Conservation (phyloP, 2,797 vertebrate genomes). For the Margarornis squamiger region DNA sequence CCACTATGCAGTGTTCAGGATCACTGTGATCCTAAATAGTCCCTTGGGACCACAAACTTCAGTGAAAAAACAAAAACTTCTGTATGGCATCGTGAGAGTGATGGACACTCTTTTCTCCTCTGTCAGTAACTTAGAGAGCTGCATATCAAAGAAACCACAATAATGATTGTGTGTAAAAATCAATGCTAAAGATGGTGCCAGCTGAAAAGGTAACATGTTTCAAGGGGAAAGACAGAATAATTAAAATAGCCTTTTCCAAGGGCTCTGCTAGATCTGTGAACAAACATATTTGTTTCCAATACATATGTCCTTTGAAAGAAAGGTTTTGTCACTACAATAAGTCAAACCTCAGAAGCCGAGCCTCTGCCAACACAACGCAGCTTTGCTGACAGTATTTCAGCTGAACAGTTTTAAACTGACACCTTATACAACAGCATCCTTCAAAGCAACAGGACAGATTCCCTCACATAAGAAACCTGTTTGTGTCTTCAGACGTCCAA, state of each 20-base stretch:
- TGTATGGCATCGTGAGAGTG: accelerated
- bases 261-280: accelerated
- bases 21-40: not conserved
- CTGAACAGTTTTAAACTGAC: not conserved
- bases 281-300: not conserved
- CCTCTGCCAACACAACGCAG: not conserved
- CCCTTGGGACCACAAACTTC: not conserved
- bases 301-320: not conserved
- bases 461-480: not conserved
- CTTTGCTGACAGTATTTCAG: not conserved
- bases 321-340: not conserved
- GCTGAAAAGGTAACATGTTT: not conserved
- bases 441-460: not conserved
- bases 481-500: not conserved
- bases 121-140: not conserved
- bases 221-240: not conserved
- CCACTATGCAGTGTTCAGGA: not conserved
- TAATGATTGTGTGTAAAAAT: not conserved
- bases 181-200: not conserved
- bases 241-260: not conserved
- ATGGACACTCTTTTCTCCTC: not conserved
- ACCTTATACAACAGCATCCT: not conserved
- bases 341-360: not conserved
- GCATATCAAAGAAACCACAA: not conserved
- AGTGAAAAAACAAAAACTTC: not conserved